Evolutionary conservation across 2,113 vertebrate genomes (phyloP).

Genomic region (Seriola dumerili): DNA sequence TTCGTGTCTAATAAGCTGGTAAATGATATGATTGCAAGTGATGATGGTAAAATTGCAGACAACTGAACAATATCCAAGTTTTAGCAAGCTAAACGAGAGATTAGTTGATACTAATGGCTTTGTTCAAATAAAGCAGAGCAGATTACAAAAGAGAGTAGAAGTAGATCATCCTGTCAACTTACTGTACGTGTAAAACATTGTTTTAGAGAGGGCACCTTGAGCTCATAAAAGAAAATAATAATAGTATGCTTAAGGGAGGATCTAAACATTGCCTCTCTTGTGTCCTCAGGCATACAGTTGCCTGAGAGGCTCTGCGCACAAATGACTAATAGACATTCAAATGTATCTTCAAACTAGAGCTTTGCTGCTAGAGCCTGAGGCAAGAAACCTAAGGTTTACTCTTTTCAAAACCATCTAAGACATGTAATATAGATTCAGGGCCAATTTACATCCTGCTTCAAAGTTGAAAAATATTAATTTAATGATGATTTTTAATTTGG

Average conservation of each 20-base stretch:
- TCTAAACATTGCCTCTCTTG: slow-evolving; percentile 14
- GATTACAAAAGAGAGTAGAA: neutral
- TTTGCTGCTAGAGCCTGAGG: slow-evolving; percentile 19
- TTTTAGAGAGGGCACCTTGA: neutral
- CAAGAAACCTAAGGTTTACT: slow-evolving; percentile 16
- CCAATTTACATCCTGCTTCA: neutral
- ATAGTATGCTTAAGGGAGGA: slow-evolving; percentile 13
- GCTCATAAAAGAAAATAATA: slow-evolving; percentile 24
- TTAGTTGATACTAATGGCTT: neutral
- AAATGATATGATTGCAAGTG: slow-evolving; percentile 7
- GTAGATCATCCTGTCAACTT: neutral
- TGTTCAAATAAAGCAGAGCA: neutral
- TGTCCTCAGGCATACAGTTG: slow-evolving; percentile 34
- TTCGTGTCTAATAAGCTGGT: slow-evolving; percentile 39
- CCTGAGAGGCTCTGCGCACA: slow-evolving; percentile 4
- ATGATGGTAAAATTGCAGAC: slow-evolving; percentile 5
- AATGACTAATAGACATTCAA: slow-evolving; percentile 27
- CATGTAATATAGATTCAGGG: slow-evolving; percentile 9
- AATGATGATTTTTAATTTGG: neutral
- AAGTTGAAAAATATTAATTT: slow-evolving; percentile 25
- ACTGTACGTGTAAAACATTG: neutral
- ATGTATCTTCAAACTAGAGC: slow-evolving; percentile 20
- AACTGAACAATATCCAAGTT: neutral
- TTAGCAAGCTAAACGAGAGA: neutral
- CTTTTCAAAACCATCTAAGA: slow-evolving; percentile 13